Percentiles rank a stretch among this genome's conserved stretches.
phyloP scores from a whole-genome alignment of 1,140 invertebrate species.

The Acromyrmex charruanus region DNA sequence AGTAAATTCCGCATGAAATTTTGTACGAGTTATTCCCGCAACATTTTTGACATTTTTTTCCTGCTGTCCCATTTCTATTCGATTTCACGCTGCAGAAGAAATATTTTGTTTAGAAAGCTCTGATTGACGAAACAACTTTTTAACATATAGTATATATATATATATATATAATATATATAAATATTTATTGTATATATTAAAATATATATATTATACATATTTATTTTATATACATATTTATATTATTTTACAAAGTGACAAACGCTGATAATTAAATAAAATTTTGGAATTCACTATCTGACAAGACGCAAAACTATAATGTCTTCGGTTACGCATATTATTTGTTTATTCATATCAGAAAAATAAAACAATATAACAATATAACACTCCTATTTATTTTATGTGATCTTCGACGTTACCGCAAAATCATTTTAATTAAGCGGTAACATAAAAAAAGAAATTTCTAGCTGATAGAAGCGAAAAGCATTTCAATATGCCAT shows the following conservation, averaged over 20 bases:
- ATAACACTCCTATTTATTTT: not conserved
- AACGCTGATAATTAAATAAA: slow-evolving; percentile 23
- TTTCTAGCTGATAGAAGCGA: not conserved
- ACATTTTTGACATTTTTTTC: not conserved
- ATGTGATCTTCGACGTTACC: not conserved
- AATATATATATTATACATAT: too few species aligned
- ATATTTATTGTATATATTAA: too few species aligned
- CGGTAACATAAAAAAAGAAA: not conserved
- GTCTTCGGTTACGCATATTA: not conserved
- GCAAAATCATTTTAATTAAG: slow-evolving; percentile 1
- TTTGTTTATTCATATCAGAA: too few species aligned
- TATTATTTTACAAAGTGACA: not conserved
- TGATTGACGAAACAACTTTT: not conserved
- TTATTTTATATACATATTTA: too few species aligned
- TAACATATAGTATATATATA: not conserved
- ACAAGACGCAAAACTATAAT: not conserved
- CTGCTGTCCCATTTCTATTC: not conserved
- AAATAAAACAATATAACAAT: not conserved
- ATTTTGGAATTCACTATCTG: not conserved
- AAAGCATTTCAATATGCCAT: not conserved
- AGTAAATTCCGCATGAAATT: slow-evolving; percentile 32
- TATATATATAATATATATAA: too few species aligned
- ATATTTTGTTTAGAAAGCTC: slow-evolving; percentile 1
- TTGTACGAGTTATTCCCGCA: slow-evolving; percentile 11
- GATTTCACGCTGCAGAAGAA: not conserved